Evolutionary conservation across 2,888 invertebrate genomes (phyloP).

Genomic region (Caenorhabditis imperialis): DNA sequence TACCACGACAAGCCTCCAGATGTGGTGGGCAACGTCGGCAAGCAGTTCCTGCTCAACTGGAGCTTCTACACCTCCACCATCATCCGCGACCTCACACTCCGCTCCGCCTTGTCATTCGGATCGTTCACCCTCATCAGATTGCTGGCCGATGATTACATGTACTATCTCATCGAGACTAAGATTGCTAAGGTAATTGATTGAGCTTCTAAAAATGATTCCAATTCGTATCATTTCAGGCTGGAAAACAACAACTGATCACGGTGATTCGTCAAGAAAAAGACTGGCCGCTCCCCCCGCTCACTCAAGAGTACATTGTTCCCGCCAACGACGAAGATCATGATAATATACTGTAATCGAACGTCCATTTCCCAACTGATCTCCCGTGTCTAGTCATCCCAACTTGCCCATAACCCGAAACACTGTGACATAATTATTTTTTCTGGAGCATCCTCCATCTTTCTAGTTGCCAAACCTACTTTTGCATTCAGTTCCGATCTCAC

Average conservation of each 20-base stretch:
- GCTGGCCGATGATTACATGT: conserved; percentile 99
- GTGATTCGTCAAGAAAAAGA: conserved; percentile 51
- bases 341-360: no score
- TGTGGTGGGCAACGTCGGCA: conserved; percentile 88
- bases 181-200: conserved; percentile 61
- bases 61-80: conserved; percentile 98
- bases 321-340: conserved; percentile 11
- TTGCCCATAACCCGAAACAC: no score
- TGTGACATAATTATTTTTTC: no score
- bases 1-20: conserved; percentile 83
- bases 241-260: conserved; percentile 48
- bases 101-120: conserved; percentile 97
- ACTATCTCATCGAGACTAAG: conserved; percentile 89
- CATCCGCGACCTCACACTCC: conserved; percentile 93
- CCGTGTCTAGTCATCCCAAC: no score
- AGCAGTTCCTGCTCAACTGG: conserved; percentile 97
- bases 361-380: no score
- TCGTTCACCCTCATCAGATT: conserved; percentile 97
- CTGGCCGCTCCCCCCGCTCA: conserved; percentile 15
- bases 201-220: no score
- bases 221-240: conserved; percentile 20
- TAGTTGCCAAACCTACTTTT: no score
- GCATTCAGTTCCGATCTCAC: no score
- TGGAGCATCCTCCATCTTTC: no score
- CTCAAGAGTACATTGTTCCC: conserved; percentile 40